A percentile compares a stretch with the other conserved stretches of the same genome.
Conservation (phyloP, 2,888 invertebrate species). For the Syrista parreyssii region DNA sequence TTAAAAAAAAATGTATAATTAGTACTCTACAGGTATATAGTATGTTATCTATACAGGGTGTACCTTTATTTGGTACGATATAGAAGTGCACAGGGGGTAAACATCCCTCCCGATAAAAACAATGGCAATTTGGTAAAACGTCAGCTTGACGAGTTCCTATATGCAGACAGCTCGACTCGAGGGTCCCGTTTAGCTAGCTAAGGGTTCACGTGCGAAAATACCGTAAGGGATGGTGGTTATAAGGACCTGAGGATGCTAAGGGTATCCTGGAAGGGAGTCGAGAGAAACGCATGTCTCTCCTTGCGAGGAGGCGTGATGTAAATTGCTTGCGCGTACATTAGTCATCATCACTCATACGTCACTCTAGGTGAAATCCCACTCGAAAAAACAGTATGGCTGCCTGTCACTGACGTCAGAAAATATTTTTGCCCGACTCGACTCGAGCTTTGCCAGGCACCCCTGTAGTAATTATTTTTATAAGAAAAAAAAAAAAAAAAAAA, state of each 20-base stretch:
- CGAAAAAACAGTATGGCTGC: neutral
- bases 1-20: too few relatives aligned
- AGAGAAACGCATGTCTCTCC: constrained; percentile 33
- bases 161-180: constrained; percentile 28
- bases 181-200: constrained; percentile 26
- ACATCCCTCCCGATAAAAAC: constrained; percentile 39
- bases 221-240: constrained; percentile 12
- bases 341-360: constrained; percentile 55
- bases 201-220: constrained; percentile 9
- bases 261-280: constrained; percentile 14
- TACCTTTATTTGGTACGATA: neutral
- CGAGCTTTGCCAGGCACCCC: neutral
- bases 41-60: neutral
- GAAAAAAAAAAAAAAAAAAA: too few relatives aligned
- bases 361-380: neutral
- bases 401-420: neutral
- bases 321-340: constrained; percentile 57
- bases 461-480: neutral
- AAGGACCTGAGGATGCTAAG: constrained; percentile 22
- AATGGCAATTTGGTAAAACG: constrained; percentile 57
- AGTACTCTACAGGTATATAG: neutral
- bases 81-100: neutral
- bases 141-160: constrained; percentile 39
- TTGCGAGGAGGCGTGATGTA: constrained; percentile 50
- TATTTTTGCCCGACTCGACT: neutral